Conservation (phyloP, 1,140 invertebrate species). For the Bradynema listronoti region DNA sequence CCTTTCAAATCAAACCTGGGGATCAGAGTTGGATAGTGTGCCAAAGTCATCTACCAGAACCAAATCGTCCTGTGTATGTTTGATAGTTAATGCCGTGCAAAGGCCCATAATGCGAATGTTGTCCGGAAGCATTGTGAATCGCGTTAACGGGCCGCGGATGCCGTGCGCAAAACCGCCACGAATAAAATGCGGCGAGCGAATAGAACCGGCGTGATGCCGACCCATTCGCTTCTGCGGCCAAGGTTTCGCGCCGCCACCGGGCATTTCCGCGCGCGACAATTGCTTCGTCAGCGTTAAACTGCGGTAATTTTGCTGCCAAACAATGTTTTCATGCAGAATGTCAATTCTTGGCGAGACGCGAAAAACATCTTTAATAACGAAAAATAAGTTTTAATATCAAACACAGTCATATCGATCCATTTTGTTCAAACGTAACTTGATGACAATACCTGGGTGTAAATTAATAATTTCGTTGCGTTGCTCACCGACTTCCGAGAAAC, state of each 20-base stretch:
- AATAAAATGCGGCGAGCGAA: conserved; percentile 73
- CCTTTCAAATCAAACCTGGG: conserved; percentile 59
- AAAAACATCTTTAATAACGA: conserved; percentile 47
- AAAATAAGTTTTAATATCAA: conserved; percentile 11
- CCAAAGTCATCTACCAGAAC: conserved; percentile 80
- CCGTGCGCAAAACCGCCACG: conserved; percentile 74
- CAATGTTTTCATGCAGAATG: conserved; percentile 75
- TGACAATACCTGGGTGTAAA: conserved; percentile 72
- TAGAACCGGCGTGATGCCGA: conserved; percentile 74
- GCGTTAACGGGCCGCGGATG: conserved; percentile 75
- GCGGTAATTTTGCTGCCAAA: conserved; percentile 79
- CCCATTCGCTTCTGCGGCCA: conserved; percentile 82
- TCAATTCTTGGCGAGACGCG: conserved; percentile 67
- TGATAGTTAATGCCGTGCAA: conserved; percentile 74
- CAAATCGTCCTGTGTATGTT: conserved; percentile 85
- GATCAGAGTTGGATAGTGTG: conserved; percentile 71
- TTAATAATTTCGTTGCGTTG: conserved; percentile 75
- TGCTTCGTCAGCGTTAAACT: conserved; percentile 68
- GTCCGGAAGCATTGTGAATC: conserved; percentile 86
- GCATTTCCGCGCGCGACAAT: conserved; percentile 73
- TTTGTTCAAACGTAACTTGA: no score
- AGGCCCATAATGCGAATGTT: conserved; percentile 71
- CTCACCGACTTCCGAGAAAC: conserved; percentile 71
- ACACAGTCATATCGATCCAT: no score
- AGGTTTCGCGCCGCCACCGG: conserved; percentile 67